Base-by-base conservation (phyloP, 1,140 invertebrate genomes). In the Drosophila suzukii region DNA sequence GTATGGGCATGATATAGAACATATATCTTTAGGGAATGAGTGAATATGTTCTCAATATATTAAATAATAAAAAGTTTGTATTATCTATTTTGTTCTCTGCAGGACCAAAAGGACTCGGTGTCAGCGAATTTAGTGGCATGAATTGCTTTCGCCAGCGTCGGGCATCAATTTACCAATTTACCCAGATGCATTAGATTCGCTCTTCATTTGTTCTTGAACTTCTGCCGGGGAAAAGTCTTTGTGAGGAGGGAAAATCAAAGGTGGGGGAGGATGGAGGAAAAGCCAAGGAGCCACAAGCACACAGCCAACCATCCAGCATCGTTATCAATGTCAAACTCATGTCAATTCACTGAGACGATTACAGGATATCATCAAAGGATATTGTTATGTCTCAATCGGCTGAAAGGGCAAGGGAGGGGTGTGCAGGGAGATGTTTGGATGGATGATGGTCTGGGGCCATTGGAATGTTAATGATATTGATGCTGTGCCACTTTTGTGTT, bases 271-370 rank as follows among this genome's bases (percentile, higher is more conserved):
- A 20, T 1, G 1, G 1, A 11, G 15, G 10, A 20, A 15, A 39
- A 39, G 38, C 11, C 11, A 13, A 38, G 41, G 8, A 44, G 13
- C 13, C 13, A 15, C 39, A 24, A 38, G 36, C 34, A 34, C 12
- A 30, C 60, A 32, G 24, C 24, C 11, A 43, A 12, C 24, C 27
- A 44, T 41, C 6, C 73, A 73, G 59, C 57, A 56, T 86, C 79
- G 82, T 89, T 88, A 89, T 83, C 83, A 79, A 89, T 88, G 83
- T 88, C 83, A 83, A 83, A 89, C 83, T 86, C 75, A 83, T 88
- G 84, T 89, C 83, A 88, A 88, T 88, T 80, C 84, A 82, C 59
- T 78, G 61, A 82, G 75, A 65, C 80, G 78, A 86, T 86, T 88
- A 86, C 80, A 81, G 84, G 83, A 88, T 89, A 80, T 79, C 81